phyloP scores from a whole-genome alignment of 1,140 invertebrate species.

The Araneus ventricosus region DNA sequence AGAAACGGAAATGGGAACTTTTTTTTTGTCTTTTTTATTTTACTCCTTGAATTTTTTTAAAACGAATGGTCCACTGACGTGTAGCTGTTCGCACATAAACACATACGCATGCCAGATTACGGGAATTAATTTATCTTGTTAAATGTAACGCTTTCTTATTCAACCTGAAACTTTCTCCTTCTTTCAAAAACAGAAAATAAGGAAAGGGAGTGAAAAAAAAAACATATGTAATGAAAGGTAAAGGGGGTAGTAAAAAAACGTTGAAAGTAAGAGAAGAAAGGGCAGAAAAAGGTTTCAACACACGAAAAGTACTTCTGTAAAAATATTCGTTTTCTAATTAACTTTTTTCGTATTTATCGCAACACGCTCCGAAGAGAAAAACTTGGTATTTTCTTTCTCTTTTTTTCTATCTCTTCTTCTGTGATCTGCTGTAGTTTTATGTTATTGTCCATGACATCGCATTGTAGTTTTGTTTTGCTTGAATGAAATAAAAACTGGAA shows the following conservation, averaged over 20 bases:
- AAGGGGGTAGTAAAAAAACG: neutral
- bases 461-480: slow-evolving; percentile 48
- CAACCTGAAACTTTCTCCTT: slow-evolving; percentile 70
- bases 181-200: slow-evolving; percentile 55
- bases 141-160: slow-evolving; percentile 72
- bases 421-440: slow-evolving; percentile 39
- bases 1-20: neutral
- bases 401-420: slow-evolving; percentile 2
- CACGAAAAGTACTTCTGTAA: slow-evolving; percentile 59
- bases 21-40: neutral
- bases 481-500: slow-evolving; percentile 64
- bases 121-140: slow-evolving; percentile 75
- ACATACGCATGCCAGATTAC: slow-evolving; percentile 69
- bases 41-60: neutral
- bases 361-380: slow-evolving; percentile 44
- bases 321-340: slow-evolving; percentile 76
- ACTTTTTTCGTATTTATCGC: slow-evolving; percentile 65
- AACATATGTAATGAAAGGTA: slow-evolving; percentile 67
- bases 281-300: slow-evolving; percentile 48
- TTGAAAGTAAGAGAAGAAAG: neutral
- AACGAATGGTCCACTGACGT: slow-evolving; percentile 44
- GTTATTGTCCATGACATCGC: slow-evolving; percentile 48
- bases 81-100: slow-evolving; percentile 64
- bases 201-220: slow-evolving; percentile 17
- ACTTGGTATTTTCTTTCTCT: slow-evolving; percentile 13